A percentile compares a stretch with the other conserved stretches of the same genome.
Evolutionary conservation across 2,113 vertebrate genomes (phyloP).

Genomic region (Pygoscelis antarcticus): DNA sequence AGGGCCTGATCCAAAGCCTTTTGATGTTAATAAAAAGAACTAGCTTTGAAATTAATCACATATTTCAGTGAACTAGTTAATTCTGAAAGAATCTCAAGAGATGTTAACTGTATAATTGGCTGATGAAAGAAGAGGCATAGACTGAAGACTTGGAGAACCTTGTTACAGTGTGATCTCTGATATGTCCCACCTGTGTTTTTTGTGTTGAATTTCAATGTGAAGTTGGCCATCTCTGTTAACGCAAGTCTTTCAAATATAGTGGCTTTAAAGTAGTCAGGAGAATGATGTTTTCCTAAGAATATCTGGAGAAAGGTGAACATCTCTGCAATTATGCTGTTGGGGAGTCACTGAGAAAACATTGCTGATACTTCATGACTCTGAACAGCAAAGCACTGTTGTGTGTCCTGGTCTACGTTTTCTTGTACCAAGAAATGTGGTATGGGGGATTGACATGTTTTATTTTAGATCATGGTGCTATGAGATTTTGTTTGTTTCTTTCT

Average conservation of each 20-base stretch:
- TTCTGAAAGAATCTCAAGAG: not conserved
- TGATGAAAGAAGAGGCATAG: conserved; percentile 12
- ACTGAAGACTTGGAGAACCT: not conserved
- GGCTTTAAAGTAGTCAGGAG: not conserved
- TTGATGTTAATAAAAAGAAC: conserved; percentile 23
- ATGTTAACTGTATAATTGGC: not conserved
- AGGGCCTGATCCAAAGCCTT: not conserved
- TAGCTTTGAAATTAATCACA: not conserved
- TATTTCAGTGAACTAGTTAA: conserved; percentile 5
- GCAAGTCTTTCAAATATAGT: not conserved
- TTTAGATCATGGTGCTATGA: not conserved
- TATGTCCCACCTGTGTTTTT: not conserved
- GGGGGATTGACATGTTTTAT: not conserved
- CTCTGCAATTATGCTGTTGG: not conserved
- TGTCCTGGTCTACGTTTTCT: not conserved
- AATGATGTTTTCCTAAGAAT: not conserved
- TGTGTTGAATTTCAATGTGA: not conserved
- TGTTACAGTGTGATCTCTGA: not conserved
- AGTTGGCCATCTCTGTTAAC: not conserved
- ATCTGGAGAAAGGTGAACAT: not conserved
- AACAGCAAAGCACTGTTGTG: not conserved
- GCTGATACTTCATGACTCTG: not conserved
- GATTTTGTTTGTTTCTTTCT: not conserved
- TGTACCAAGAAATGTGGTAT: not conserved
- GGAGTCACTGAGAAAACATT: not conserved